These are phyloP conservation scores for Arctia plantaginis DNA, from an alignment of 2,888 invertebrate genomes.

Conservation along the genomic window DNA sequence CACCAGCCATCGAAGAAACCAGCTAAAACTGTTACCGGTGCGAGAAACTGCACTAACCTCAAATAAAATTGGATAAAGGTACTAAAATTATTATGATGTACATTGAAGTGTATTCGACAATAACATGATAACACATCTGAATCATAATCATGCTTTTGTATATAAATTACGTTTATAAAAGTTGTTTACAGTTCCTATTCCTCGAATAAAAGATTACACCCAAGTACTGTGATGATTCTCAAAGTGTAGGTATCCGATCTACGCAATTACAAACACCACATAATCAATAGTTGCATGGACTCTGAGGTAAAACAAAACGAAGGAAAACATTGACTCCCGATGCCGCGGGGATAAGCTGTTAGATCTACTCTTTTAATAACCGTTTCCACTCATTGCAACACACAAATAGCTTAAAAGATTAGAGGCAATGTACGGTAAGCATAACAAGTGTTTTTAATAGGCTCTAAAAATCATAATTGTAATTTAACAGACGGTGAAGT, in stretches of 20 bases:
- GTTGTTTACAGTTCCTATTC: neutral
- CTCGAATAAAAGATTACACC: slow-evolving; percentile 3
- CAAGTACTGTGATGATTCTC: slow-evolving; percentile 5
- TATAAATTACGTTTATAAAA: neutral
- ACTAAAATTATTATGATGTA: too few species aligned
- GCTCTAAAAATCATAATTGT: neutral
- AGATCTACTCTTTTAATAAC: slow-evolving; percentile 81
- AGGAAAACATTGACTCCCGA: slow-evolving; percentile 39
- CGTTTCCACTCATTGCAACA: slow-evolving; percentile 73
- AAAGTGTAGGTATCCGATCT: slow-evolving; percentile 5
- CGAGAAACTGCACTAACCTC: too few species aligned
- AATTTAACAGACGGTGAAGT: neutral
- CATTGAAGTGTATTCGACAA: neutral
- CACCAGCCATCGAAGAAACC: too few species aligned
- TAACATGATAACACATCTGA: neutral
- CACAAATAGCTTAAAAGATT: slow-evolving; percentile 82
- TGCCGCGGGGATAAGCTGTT: slow-evolving; percentile 58
- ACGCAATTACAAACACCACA: slow-evolving; percentile 48
- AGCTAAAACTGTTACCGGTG: too few species aligned
- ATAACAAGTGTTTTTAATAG: slow-evolving; percentile 44
- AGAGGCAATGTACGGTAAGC: slow-evolving; percentile 67
- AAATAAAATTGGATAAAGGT: too few species aligned
- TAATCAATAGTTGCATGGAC: slow-evolving; percentile 52
- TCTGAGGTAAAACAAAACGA: slow-evolving; percentile 41
- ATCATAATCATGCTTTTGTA: neutral